Conservation (phyloP, 2,113 vertebrate species). For the Sinocyclocheilus anophthalmus region DNA sequence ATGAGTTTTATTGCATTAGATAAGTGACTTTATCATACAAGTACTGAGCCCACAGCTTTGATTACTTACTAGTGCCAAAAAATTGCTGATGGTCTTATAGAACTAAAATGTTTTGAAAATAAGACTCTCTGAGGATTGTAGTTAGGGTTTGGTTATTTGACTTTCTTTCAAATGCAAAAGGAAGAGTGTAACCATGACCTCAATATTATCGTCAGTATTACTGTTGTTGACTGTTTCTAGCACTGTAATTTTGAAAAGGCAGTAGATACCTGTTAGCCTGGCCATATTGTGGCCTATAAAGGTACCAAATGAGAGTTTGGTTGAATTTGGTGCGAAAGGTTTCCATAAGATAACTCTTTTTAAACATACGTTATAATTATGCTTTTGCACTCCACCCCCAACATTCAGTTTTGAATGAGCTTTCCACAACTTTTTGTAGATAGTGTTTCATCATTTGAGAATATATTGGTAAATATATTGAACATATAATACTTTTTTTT, state of each 20-base stretch:
- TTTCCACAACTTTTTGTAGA: background rate
- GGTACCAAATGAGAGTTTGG: background rate
- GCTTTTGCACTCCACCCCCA: background rate
- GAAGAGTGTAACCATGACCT: background rate
- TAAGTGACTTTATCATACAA: background rate
- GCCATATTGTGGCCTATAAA: background rate
- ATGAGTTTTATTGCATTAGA: background rate
- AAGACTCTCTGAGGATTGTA: background rate
- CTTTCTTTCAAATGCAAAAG: background rate
- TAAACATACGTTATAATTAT: background rate
- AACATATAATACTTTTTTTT: too few species aligned
- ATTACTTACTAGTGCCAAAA: background rate
- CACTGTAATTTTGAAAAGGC: background rate
- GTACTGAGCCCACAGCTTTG: background rate
- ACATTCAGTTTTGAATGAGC: background rate
- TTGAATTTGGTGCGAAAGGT: slow-evolving; percentile 21
- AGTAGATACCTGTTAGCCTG: background rate
- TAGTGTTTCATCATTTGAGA: background rate
- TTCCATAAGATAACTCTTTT: background rate
- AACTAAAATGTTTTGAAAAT: background rate
- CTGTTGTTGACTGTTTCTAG: background rate
- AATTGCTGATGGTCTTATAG: background rate
- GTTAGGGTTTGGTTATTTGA: background rate
- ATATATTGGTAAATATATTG: background rate
- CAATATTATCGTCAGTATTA: background rate